These are phyloP conservation scores for Eilema sororculum DNA, from an alignment of 2,888 invertebrate species.

Conservation along the genomic window DNA sequence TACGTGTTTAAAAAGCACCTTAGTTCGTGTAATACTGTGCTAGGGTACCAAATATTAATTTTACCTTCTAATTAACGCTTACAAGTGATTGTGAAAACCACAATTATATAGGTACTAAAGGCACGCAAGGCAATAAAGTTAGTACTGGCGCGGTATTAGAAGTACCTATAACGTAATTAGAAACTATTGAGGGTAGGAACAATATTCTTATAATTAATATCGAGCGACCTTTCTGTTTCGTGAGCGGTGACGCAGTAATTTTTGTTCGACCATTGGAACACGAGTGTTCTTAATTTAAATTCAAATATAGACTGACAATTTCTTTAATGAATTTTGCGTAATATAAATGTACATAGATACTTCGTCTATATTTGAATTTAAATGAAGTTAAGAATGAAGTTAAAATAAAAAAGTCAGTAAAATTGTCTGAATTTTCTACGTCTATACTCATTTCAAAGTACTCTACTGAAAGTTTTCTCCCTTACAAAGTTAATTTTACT, in stretches of 20 bases:
- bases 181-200: neutral
- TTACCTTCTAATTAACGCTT: slow-evolving; percentile 14
- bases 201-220: neutral
- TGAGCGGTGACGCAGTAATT: neutral
- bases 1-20: neutral
- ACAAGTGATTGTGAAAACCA: slow-evolving; percentile 17
- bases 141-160: slow-evolving; percentile 13
- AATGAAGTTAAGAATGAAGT: neutral
- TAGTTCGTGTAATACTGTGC: neutral
- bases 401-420: neutral
- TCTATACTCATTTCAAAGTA: too few relatives aligned
- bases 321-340: neutral
- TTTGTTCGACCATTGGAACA: neutral
- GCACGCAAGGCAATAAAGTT: slow-evolving; percentile 22
- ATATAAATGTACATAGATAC: too few relatives aligned
- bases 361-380: neutral
- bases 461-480: too few relatives aligned
- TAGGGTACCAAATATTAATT: slow-evolving; percentile 18
- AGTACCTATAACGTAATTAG: neutral
- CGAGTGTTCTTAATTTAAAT: slow-evolving; percentile 2
- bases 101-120: slow-evolving; percentile 23
- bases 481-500: too few relatives aligned
- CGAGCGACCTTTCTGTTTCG: neutral
- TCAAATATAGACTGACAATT: neutral
- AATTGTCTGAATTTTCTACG: too few relatives aligned